Base-by-base conservation (phyloP, 1,140 invertebrate species). In the Chrysopa pallens region DNA sequence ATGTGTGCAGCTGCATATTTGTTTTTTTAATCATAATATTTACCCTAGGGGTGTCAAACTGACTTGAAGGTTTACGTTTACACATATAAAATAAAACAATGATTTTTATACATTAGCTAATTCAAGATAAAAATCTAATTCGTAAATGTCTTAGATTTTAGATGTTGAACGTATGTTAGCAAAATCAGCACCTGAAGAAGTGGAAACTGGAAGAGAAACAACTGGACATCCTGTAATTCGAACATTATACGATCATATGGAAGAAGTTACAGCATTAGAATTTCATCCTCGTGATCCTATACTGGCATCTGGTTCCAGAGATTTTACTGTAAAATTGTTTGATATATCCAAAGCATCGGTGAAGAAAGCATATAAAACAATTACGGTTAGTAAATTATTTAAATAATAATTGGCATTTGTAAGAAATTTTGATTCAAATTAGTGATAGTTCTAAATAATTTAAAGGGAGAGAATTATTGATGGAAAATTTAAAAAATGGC, bases 101-200 rank as follows among this genome's bases (percentile, higher is more conserved):
- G n/a, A n/a, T n/a, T n/a, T n/a, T n/a, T n/a, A n/a, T n/a, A n/a
- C n/a, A n/a, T n/a, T n/a, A n/a, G n/a, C n/a, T n/a, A n/a, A n/a
- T n/a, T n/a, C n/a, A n/a, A n/a, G n/a, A n/a, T 23, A 23, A 23
- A 23, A 23, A 23, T 23, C 5, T 23, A 5, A 3, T 23, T 23
- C 2, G 17, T 23, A 3, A 23, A 23, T 5, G 5, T 23, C 5
- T 8, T 48, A 84, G 78, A 94, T 98, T 59, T 64, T 98, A 35
- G 93, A 98, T 61, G 92, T 99, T 2, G 94, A 98, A 55, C 71
- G 90, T 49, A 98, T 98, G 90, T 66, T 98, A 50, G 90, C 91
- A 0, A 97, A 96, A 56, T 86, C 83, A 3, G 82, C 84, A 6
- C 83, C 85, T 3, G 86, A 91, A 56, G 84, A 81, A 52, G 73